Base-by-base conservation (phyloP, 1,140 invertebrate species). In the Meteorus sp. region DNA sequence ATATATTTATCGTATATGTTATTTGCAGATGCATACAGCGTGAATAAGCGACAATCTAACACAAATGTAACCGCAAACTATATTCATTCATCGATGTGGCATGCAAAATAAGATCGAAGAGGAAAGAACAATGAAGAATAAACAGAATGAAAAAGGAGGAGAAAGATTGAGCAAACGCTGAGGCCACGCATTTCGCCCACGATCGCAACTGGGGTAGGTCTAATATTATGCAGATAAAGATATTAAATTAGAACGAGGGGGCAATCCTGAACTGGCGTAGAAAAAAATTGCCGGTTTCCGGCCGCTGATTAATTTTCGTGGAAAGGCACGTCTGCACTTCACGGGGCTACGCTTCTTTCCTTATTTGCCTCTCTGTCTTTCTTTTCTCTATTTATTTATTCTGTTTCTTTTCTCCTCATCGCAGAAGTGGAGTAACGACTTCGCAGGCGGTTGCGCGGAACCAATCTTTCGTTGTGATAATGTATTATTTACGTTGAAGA, bases 201-300 rank as follows among this genome's bases (percentile, higher is more conserved):
- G 15, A 59, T 20, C 56, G 29, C 41, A 22, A 29, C 39, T n/a
- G 57, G 31, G 35, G 2, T 41, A 33, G 11, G 29, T 31, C 48
- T 62, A 58, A 60, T 60, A 61, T 65, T 63, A 65, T 65, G 64
- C 60, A 63, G 61, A 65, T 63, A 50, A 59, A 56, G 29, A 60
- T 63, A 59, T 56, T 63, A 59, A 60, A 60, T 60, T 59, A 63
- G 31, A 33, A 27, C 19, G 11, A 25, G 56, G 20, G 11, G 55
- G 50, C 48, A 57, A 62, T 60, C 47, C 60, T 43, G 54, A 27
- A 60, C 53, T 56, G 35, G 47, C 47, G 56, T 63, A 62, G 57
- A 63, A 70, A 73, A 74, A 76, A 72, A 78, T 78, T 72, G 62
- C 66, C 54, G 54, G 68, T 68, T 74, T 78, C 73, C 74, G 71